Conservation (phyloP, 1,140 invertebrate genomes). For the Drosophila willistoni region DNA sequence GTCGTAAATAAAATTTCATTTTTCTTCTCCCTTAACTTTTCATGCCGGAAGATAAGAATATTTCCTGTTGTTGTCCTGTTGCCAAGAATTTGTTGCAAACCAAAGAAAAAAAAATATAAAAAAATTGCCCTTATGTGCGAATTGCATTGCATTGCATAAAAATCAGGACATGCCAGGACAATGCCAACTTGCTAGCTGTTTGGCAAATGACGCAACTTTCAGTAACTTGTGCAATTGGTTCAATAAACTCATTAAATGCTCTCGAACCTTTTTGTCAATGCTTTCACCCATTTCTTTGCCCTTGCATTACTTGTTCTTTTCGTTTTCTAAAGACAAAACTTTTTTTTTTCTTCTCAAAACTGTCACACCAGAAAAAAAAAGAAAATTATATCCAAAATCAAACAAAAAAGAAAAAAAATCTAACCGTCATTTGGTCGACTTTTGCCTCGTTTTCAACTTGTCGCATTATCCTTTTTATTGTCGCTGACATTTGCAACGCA, state of each 20-base stretch:
- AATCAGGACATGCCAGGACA: conserved; percentile 44
- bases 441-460: conserved; percentile 70
- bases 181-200: conserved; percentile 31
- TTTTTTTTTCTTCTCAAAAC: conserved; percentile 47
- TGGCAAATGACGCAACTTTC: conserved; percentile 56
- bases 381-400: not conserved
- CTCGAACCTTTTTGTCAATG: conserved; percentile 54
- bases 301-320: not conserved
- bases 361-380: conserved; percentile 1
- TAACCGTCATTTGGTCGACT: conserved; percentile 70
- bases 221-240: conserved; percentile 73
- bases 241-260: conserved; percentile 79
- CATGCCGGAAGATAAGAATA: conserved; percentile 47
- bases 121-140: conserved; percentile 24
- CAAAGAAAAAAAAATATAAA: conserved; percentile 24
- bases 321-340: conserved; percentile 38
- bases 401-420: conserved; percentile 30
- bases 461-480: conserved; percentile 78
- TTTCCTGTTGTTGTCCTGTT: conserved; percentile 51
- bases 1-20: conserved; percentile 56
- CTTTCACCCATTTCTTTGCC: conserved; percentile 18
- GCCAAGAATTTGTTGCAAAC: conserved; percentile 36
- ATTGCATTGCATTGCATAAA: conserved; percentile 27
- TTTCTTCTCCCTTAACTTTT: conserved; percentile 29
- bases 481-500: conserved; percentile 67